Conservation (phyloP, 2,113 vertebrate species). For the Myocastor coypus region DNA sequence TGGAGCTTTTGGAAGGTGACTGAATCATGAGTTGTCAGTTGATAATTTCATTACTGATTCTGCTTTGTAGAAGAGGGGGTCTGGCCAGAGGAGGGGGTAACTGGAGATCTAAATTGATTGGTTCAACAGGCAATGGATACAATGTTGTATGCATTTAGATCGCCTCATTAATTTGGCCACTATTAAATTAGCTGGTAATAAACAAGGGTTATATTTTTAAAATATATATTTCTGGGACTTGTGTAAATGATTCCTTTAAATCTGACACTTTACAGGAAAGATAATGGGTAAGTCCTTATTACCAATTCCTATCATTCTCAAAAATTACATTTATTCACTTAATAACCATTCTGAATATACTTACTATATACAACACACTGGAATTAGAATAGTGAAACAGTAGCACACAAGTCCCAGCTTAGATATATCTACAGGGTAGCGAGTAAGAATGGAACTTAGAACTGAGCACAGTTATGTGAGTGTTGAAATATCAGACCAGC, state of each 20-base stretch:
- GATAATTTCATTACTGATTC: background rate
- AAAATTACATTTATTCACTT: background rate
- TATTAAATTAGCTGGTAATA: background rate
- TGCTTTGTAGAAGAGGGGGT: background rate
- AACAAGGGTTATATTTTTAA: conserved; percentile 28
- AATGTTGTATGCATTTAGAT: background rate
- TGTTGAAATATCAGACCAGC: background rate
- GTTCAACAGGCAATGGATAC: background rate
- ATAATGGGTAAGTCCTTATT: background rate
- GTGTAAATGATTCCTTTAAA: background rate
- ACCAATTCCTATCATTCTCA: background rate
- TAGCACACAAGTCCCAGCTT: background rate
- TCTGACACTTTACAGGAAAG: background rate
- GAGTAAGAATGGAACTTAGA: background rate
- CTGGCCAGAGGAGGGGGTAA: background rate
- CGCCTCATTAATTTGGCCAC: background rate
- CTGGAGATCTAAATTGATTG: background rate
- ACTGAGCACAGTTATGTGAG: background rate
- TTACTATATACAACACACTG: background rate
- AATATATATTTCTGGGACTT: background rate
- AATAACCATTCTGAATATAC: background rate
- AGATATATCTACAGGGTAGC: background rate
- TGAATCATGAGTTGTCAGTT: background rate
- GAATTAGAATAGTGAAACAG: background rate
- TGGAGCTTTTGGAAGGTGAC: background rate